These are phyloP conservation scores for Maniola hyperantus DNA, from an alignment of 2,888 invertebrate genomes.

Conservation along the genomic window DNA sequence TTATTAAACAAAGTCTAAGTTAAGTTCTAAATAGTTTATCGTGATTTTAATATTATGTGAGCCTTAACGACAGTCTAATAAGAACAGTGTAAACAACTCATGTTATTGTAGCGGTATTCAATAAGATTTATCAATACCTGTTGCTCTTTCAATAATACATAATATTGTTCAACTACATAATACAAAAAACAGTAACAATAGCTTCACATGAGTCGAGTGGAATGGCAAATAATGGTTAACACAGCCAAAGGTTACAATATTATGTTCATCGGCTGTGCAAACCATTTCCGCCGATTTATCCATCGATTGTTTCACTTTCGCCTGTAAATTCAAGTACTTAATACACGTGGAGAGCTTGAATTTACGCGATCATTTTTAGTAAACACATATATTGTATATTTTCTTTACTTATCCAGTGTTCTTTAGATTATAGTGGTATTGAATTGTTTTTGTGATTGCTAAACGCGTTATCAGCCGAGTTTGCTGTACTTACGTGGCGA, in stretches of 20 bases:
- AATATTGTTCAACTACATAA: constrained; percentile 1
- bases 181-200: constrained; percentile 4
- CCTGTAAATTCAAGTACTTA: constrained; percentile 46
- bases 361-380: constrained; percentile 57
- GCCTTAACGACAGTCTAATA: background rate
- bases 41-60: background rate
- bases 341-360: constrained; percentile 44
- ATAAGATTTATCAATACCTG: background rate
- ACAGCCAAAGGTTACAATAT: constrained; percentile 17
- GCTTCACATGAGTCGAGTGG: constrained; percentile 11
- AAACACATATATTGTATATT: constrained; percentile 41
- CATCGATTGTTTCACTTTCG: constrained; percentile 54
- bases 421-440: constrained; percentile 53
- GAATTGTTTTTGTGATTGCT: constrained; percentile 35
- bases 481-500: constrained; percentile 71
- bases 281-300: constrained; percentile 57
- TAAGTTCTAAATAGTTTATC: background rate
- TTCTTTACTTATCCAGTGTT: constrained; percentile 43
- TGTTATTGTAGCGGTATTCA: constrained; percentile 1
- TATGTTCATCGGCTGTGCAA: constrained; percentile 56
- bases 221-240: constrained; percentile 24
- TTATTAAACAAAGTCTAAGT: too few species aligned
- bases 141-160: constrained; percentile 9
- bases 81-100: background rate
- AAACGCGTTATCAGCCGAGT: constrained; percentile 57